Conservation (phyloP, 2,888 invertebrate genomes). For the Willowsia nigromaculata region DNA sequence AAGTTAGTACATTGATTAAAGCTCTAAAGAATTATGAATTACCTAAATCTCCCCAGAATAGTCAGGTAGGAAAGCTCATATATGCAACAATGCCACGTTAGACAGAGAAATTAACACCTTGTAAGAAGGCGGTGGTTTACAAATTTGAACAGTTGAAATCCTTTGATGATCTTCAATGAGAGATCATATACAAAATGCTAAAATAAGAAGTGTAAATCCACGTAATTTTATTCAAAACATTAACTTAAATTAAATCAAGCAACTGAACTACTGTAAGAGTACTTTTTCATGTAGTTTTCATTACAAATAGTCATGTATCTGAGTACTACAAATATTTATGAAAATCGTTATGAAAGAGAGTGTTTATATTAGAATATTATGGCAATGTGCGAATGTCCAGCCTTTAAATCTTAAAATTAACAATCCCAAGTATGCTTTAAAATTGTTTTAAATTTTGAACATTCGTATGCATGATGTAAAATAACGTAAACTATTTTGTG, state of each 20-base stretch:
- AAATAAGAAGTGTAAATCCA: neutral
- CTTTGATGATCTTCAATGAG: neutral
- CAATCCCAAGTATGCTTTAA: neutral
- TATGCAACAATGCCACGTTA: too few species aligned
- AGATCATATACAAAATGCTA: neutral
- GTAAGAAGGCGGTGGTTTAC: too few species aligned
- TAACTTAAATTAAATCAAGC: too few species aligned
- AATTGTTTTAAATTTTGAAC: neutral
- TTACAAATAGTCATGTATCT: neutral
- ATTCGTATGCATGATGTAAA: too few species aligned
- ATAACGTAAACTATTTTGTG: too few species aligned
- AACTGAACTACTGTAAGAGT: neutral
- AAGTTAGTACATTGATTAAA: constrained; percentile 4
- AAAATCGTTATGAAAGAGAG: neutral
- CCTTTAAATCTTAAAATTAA: neutral
- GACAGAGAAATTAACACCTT: too few species aligned
- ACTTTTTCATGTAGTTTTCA: constrained; percentile 6
- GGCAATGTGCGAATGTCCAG: neutral
- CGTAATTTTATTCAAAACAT: neutral
- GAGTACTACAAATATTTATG: neutral
- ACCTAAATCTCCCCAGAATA: too few species aligned
- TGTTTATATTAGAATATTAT: constrained; percentile 26
- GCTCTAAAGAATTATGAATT: too few species aligned
- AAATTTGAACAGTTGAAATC: constrained; percentile 11
- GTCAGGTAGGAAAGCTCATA: too few species aligned